Conservation (phyloP, 1,140 invertebrate species). For the Trypoxylus dichotomus region DNA sequence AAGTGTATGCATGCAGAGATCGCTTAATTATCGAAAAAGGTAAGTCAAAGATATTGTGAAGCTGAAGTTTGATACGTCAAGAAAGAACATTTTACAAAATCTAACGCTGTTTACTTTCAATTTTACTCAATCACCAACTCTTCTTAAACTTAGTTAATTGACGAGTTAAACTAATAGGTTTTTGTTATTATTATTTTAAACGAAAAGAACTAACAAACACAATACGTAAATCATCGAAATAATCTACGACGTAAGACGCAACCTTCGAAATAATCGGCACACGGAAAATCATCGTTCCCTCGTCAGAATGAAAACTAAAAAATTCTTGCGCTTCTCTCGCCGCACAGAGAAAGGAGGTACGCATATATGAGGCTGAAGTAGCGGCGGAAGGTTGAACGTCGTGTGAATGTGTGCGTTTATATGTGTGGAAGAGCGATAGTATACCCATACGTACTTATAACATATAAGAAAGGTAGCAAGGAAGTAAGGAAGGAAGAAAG, state of each 20-base stretch:
- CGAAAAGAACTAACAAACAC: no score
- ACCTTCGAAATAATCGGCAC: neutral
- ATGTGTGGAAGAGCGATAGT: neutral
- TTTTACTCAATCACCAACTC: no score
- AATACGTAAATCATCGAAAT: neutral
- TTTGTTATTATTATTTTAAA: no score
- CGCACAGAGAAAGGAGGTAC: neutral
- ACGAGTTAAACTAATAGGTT: no score
- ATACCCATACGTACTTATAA: neutral
- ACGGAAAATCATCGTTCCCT: neutral
- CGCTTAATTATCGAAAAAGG: no score
- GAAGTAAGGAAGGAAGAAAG: conserved; percentile 18
- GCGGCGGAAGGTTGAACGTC: neutral
- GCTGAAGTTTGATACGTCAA: no score
- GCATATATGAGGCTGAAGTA: neutral
- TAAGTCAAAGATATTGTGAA: no score
- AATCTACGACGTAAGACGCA: neutral
- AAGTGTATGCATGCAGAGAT: no score
- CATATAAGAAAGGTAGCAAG: conserved; percentile 11
- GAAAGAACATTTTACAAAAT: no score
- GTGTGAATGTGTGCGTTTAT: neutral
- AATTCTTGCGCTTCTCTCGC: neutral
- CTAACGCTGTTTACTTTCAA: no score
- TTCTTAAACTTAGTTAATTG: no score
- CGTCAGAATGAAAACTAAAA: neutral